Evolutionary conservation across 2,113 vertebrate species (phyloP).

Genomic region (Theristicus caerulescens): DNA sequence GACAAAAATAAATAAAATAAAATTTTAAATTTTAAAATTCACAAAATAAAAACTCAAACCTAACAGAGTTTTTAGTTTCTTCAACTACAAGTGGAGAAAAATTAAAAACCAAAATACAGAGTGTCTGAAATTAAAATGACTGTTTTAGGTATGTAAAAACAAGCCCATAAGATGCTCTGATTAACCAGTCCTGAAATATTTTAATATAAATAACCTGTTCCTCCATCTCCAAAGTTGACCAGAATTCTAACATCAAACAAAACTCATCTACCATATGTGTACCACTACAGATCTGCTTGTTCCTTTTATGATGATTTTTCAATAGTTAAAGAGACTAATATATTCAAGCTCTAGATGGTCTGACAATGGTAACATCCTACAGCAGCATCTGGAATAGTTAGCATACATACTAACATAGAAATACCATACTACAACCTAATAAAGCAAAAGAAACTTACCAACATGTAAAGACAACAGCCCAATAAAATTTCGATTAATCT

Average conservation of each 20-base stretch:
- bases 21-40: too few species aligned
- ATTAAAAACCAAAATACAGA: not conserved
- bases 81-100: not conserved
- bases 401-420: not conserved
- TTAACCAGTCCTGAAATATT: not conserved
- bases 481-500: not conserved
- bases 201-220: not conserved
- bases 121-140: not conserved
- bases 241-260: not conserved
- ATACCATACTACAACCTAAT: not conserved
- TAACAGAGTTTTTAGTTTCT: not conserved
- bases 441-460: not conserved
- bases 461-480: not conserved
- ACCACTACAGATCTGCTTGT: not conserved
- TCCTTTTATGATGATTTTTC: not conserved
- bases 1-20: too few species aligned
- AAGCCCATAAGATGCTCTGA: not conserved
- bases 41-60: too few species aligned
- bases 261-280: not conserved
- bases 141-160: not conserved
- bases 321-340: not conserved
- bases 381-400: not conserved
- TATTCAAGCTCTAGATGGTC: not conserved
- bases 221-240: not conserved
- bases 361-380: not conserved